Conservation (phyloP, 2,888 invertebrate species). For the Microdon myrmicae region DNA sequence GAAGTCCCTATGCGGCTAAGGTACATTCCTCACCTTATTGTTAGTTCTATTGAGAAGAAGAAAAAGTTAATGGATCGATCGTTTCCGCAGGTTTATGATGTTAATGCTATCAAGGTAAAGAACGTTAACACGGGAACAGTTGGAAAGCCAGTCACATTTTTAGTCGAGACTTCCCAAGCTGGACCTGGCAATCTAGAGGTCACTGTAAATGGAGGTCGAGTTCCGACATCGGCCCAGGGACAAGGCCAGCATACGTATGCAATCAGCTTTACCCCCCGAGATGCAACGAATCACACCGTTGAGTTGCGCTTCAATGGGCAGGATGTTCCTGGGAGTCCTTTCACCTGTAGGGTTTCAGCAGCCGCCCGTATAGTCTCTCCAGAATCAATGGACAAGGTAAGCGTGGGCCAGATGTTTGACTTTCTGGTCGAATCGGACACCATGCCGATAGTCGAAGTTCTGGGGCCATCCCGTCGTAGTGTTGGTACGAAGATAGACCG, state of each 20-base stretch:
- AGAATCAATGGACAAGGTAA: constrained; percentile 88
- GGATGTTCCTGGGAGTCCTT: constrained; percentile 83
- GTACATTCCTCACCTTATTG: constrained; percentile 60
- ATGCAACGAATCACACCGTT: constrained; percentile 90
- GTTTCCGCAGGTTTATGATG: constrained; percentile 88
- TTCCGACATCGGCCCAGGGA: constrained; percentile 95
- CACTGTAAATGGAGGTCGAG: constrained; percentile 96
- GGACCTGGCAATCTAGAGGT: constrained; percentile 99
- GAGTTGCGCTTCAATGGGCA: constrained; percentile 96
- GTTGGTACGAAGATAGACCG: constrained; percentile 73
- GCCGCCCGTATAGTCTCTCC: constrained; percentile 86
- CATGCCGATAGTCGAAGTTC: constrained; percentile 82
- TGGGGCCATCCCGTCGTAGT: constrained; percentile 78
- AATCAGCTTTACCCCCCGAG: constrained; percentile 95
- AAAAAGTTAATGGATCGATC: no score
- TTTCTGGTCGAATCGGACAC: constrained; percentile 89
- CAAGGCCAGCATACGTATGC: constrained; percentile 96
- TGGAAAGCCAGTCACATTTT: constrained; percentile 89
- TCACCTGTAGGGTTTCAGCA: constrained; percentile 73
- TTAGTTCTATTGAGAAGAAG: neutral
- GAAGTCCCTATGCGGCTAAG: constrained; percentile 94
- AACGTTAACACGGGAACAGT: constrained; percentile 88
- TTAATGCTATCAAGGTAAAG: constrained; percentile 92
- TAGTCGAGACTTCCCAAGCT: constrained; percentile 97
- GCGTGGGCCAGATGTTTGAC: constrained; percentile 84